Conservation (phyloP, 2,113 vertebrate species). For the Serinus canaria region DNA sequence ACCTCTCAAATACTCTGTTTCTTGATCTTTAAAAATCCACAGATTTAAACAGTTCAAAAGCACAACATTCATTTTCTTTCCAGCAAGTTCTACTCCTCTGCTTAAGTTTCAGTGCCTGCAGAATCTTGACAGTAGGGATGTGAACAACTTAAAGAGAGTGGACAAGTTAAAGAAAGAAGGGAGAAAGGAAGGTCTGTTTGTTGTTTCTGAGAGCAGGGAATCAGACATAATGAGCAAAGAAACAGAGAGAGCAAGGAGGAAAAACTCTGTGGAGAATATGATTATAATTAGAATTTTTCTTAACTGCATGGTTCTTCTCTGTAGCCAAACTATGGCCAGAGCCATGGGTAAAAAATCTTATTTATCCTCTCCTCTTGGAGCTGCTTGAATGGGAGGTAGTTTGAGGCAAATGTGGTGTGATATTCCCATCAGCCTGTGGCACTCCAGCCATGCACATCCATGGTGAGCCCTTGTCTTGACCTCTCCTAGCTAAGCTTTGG, state of each 20-base stretch:
- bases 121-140: background rate
- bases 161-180: background rate
- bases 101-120: background rate
- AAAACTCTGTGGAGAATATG: background rate
- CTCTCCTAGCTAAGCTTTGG: background rate
- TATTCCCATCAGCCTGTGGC: background rate
- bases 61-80: background rate
- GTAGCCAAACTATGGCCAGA: background rate
- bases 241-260: background rate
- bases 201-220: background rate
- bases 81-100: background rate
- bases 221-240: rapidly evolving
- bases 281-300: background rate
- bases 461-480: background rate
- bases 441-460: background rate
- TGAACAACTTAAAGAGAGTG: background rate
- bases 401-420: background rate
- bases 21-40: background rate
- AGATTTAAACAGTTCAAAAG: background rate
- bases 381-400: background rate
- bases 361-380: background rate
- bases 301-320: background rate
- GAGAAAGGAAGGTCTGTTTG: background rate
- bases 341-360: background rate
- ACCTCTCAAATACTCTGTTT: background rate